Base-by-base conservation (phyloP, 2,888 invertebrate genomes). In the Agriopis leucophaearia region DNA sequence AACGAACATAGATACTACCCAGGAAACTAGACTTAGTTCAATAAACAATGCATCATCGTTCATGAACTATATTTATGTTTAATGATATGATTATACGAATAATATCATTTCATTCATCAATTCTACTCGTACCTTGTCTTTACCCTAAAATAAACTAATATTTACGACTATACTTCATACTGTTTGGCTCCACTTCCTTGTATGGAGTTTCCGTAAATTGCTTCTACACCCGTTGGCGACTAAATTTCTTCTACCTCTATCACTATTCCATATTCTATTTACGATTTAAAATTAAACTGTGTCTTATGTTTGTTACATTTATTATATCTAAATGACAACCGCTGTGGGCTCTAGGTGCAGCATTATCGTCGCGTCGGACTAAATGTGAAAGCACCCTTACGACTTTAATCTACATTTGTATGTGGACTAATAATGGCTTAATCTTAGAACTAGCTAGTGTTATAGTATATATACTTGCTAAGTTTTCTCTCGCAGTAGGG, bases 231-330 rank as follows among this genome's bases (percentile, higher is more conserved):
- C 61, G 44, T 55, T 51, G 66, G 60, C 50, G 52, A 54, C 48
- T 5, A 7, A 15, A 45, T 10, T 42, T 56, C 35, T 54, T 59
- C 47, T 60, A 65, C 16, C 58, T 60, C 50, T 60, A 35, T 51
- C 35, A 7, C 27, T 9, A 8, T 36, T 8, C 13, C 38, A 52
- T n/a, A 38, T 52, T 52, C 18, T 62, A 61, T 66, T 66, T 66
- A 66, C 66, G 66, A 66, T 61, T 38, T 66, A 15, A 55, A 47
- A 50, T 50, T 61, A 66, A 48, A n/a, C 15, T 60, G n/a, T 54
- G 42, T 66, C 36, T 61, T 44, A n/a, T n/a, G n/a, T n/a, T n/a
- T n/a, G n/a, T n/a, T n/a, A n/a, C n/a, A n/a, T n/a, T n/a, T n/a
- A n/a, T n/a, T 66, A 56, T 57, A 44, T 66, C 15, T 50, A 50